Evolutionary conservation across 2,113 vertebrate species (phyloP), one percentile per base, ranked within the genome.

Genomic region (Aptenodytes forsteri): DNA sequence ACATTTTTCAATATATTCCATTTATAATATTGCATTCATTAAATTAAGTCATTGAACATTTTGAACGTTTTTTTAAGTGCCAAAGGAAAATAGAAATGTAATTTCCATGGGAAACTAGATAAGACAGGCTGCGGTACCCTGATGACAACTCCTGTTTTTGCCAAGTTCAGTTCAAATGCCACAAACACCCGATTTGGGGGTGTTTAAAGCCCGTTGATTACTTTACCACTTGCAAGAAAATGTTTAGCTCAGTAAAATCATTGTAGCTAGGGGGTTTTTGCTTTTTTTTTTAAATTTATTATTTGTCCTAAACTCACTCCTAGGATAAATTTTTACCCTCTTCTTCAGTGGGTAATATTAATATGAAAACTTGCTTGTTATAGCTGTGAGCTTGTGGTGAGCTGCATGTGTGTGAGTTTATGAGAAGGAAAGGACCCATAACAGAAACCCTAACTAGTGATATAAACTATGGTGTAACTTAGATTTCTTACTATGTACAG

Each of bases 21-120:
- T 98, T 98, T 98, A 95, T 97, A 98, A 98, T 98, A 98, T 97
- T 97, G 97, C 97, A 98, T 98, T 99, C 97, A 98, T 98, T 98
- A 98, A 98, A 98, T 98, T 98, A 98, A 98, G 97, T 93, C 96
- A 97, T 96, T 98, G 97, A 97, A 97, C 83, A 97, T 96, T 98
- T 97, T 85, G 96, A 97, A 94, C 30, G 62, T 89, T 96, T 94
- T 98, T 98, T 98, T 95, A 97, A 97, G 97, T 97, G 97, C 95
- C 96, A 97, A 98, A 98, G 83, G 95, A 98, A 98, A 97, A 98
- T 98, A 97, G 96, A 98, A 97, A 98, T 98, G 94, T 97, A 98
- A 98, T 98, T 98, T 98, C 80, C 92, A 96, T 93, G 82, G 72
- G 94, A 97, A 97, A 98, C 90, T 86, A 86, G 95, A 95, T 87